Evolutionary conservation across 1,140 invertebrate species (phyloP).

Genomic region (Orussus abietinus): DNA sequence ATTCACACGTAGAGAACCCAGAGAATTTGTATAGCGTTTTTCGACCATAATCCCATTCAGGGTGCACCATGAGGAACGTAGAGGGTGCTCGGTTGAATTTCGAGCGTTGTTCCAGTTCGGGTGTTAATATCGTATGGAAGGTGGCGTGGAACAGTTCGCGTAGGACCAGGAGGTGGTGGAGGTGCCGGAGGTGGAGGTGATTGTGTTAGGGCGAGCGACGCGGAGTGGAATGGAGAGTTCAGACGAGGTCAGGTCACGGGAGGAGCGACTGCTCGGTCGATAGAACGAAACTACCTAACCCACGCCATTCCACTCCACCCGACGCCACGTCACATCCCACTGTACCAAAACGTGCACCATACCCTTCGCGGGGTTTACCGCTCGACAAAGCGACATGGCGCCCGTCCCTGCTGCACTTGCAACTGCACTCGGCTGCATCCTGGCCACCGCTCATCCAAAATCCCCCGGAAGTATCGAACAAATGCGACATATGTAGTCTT

Average conservation of each 20-base stretch:
- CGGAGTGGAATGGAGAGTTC: constrained; percentile 40
- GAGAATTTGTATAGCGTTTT: too few species aligned
- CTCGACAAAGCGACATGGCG: too few species aligned
- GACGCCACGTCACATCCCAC: constrained; percentile 19
- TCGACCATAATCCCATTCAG: too few species aligned
- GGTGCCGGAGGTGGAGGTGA: constrained; percentile 30
- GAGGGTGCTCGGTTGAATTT: constrained; percentile 22
- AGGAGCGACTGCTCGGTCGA: constrained; percentile 41
- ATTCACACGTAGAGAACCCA: too few species aligned
- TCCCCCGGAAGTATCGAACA: too few species aligned
- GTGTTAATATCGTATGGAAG: constrained; percentile 6
- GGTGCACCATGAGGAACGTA: too few species aligned
- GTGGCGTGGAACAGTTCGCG: constrained; percentile 1
- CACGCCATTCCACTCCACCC: constrained; percentile 4
- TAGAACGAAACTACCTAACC: constrained; percentile 29
- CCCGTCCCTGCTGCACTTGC: too few species aligned
- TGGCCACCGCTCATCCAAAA: too few species aligned
- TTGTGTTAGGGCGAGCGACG: constrained; percentile 34
- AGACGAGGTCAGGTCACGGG: constrained; percentile 53
- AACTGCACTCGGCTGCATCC: too few species aligned
- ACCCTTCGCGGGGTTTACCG: too few species aligned
- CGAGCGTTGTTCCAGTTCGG: constrained; percentile 30
- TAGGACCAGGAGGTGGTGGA: constrained; percentile 2
- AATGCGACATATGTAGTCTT: too few species aligned
- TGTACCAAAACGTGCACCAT: too few species aligned